phyloP scores from a whole-genome alignment of 2,113 vertebrate species.

The Fregata magnificens region DNA sequence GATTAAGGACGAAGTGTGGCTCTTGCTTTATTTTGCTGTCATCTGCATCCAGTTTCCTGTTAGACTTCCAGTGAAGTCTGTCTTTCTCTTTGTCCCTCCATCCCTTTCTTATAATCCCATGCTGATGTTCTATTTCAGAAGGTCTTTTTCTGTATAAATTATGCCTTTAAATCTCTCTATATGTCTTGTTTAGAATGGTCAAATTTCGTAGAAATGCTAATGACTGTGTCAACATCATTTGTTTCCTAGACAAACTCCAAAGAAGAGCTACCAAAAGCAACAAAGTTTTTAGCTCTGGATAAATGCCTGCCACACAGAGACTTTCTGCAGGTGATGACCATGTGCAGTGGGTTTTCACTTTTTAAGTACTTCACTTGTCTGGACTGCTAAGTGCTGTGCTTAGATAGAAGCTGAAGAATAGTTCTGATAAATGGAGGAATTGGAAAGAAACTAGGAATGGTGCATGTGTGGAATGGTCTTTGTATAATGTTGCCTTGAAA shows the following conservation, averaged over 20 bases:
- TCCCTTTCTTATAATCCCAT: not conserved
- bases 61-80: not conserved
- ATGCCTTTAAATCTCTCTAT: not conserved
- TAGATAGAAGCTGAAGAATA: not conserved
- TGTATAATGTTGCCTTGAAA: not conserved
- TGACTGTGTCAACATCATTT: not conserved
- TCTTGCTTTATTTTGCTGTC: not conserved
- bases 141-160: not conserved
- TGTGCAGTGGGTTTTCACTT: not conserved
- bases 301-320: constrained; percentile 95
- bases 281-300: constrained; percentile 96
- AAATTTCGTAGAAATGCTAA: not conserved
- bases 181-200: not conserved
- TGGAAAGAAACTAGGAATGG: not conserved
- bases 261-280: constrained; percentile 82
- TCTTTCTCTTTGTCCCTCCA: not conserved
- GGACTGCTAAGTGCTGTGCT: not conserved
- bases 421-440: not conserved
- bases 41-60: not conserved
- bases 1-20: not conserved
- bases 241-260: constrained; percentile 73
- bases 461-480: not conserved
- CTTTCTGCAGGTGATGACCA: constrained; percentile 89
- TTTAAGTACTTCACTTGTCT: not conserved
- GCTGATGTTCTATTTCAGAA: not conserved